Evolutionary conservation across 1,140 invertebrate genomes (phyloP).

Genomic region (Akabosia matsudoensis): DNA sequence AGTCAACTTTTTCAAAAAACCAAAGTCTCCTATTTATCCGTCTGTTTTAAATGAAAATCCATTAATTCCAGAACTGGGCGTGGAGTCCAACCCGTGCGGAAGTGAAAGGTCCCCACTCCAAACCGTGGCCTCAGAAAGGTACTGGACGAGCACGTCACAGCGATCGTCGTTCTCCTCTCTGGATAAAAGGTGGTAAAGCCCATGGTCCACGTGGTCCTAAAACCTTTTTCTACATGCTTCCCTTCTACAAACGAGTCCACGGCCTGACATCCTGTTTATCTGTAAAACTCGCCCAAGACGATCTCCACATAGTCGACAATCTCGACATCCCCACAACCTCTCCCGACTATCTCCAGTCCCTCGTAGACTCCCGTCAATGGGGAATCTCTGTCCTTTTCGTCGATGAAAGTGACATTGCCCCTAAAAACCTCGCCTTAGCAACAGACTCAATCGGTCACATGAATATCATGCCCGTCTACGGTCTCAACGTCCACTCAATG

Average conservation of each 20-base stretch:
- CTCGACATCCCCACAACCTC: constrained; percentile 83
- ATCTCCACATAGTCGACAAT: constrained; percentile 84
- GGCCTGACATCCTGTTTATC: constrained; percentile 81
- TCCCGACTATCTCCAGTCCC: constrained; percentile 69
- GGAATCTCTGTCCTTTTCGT: constrained; percentile 92
- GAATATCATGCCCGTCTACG: constrained; percentile 93
- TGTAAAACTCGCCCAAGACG: constrained; percentile 84
- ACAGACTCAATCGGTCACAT: constrained; percentile 71
- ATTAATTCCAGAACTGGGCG: constrained; percentile 59
- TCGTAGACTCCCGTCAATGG: constrained; percentile 83
- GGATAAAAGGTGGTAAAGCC: constrained; percentile 69
- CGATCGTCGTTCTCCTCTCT: constrained; percentile 83
- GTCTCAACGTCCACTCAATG: constrained; percentile 75
- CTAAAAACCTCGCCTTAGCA: constrained; percentile 78
- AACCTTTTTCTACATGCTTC: constrained; percentile 89
- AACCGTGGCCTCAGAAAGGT: constrained; percentile 96
- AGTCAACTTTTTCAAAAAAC: constrained; percentile 29
- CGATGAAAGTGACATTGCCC: constrained; percentile 80
- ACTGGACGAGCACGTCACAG: constrained; percentile 82
- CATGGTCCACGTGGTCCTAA: constrained; percentile 82
- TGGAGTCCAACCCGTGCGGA: constrained; percentile 74
- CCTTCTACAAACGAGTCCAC: constrained; percentile 66
- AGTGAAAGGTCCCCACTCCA: constrained; percentile 77
- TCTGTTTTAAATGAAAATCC: not conserved
- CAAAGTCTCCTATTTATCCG: not conserved